Evolutionary conservation across 1,140 invertebrate genomes (phyloP), one percentile per base, ranked within the genome.

Genomic region (Papilio machaon): DNA sequence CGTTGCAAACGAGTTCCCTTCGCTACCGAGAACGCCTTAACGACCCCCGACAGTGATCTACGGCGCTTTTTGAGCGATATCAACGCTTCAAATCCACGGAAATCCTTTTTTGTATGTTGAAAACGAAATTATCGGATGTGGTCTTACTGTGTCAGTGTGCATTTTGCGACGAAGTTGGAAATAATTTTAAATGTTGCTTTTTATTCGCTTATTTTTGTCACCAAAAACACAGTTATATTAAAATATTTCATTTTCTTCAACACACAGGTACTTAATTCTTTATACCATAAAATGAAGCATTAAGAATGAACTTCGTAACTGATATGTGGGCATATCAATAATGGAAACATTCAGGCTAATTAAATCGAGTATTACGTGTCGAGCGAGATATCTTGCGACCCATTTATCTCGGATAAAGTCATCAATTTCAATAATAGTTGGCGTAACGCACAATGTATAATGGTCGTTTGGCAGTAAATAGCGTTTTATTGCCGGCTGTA

Each of bases 311-410:
- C 70, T 23, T 87, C 75, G 76, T 85, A 88, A 84, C 79, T 83
- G 64, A 81, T 80, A 82, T 43, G 75, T 75, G 47, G 35, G 73
- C 73, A 80, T 67, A 83, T 80, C 81, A 80, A 89, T 92, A 93
- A 93, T 90, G 89, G 85, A 92, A 91, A 94, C 91, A 93, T 92
- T 92, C 81, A 92, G 77, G 64, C 87, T 92, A 92, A 94, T 94
- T 94, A 94, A 94, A 93, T 91, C 91, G 90, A 91, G 83, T 88
- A 88, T 92, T 90, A 93, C 90, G 88, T 92, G 92, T 89, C 89
- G 88, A 90, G 88, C 80, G 85, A 80, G 91, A 92, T 93, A 92
- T 87, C 88, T 74, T 82, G 83, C 91, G 89, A 93, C 92, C 92
- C 83, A 87, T 89, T 91, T 94, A 94, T 94, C 92, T 90, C 49